Conservation (phyloP, 2,888 invertebrate genomes). For the Melanostoma scalare region DNA sequence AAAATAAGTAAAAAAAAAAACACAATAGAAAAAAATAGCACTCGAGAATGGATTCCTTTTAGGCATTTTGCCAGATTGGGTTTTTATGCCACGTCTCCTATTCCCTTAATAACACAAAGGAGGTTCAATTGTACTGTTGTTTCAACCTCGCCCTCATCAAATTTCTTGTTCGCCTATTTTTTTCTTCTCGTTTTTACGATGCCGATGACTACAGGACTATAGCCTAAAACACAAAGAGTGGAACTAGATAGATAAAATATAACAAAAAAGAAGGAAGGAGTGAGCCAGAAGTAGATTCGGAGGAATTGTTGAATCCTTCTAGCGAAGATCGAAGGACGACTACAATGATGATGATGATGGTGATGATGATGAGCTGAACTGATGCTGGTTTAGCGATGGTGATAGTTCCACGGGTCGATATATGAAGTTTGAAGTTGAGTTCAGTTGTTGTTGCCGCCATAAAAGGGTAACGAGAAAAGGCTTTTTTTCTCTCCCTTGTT, state of each 20-base stretch:
- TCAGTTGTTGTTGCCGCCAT: conserved; percentile 52
- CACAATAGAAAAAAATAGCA: conserved; percentile 25
- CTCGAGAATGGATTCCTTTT: conserved; percentile 67
- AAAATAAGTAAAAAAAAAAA: conserved; percentile 7
- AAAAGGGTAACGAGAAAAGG: conserved; percentile 66
- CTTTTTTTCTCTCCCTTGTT: conserved; percentile 10
- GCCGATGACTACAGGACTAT: conserved; percentile 28
- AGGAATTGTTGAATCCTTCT: conserved; percentile 65
- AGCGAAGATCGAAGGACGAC: conserved; percentile 64
- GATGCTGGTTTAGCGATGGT: conserved; percentile 37
- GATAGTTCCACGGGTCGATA: conserved; percentile 59
- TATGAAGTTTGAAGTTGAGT: conserved; percentile 63
- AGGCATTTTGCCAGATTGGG: conserved; percentile 73
- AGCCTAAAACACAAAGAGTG: conserved; percentile 39
- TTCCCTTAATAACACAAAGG: conserved; percentile 73
- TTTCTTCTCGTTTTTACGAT: conserved; percentile 51
- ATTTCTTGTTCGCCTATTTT: conserved; percentile 32
- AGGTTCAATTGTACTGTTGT: conserved; percentile 73
- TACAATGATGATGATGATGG: conserved; percentile 45
- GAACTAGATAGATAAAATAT: conserved; percentile 6
- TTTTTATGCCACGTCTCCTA: conserved; percentile 72
- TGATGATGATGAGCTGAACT: conserved; percentile 23
- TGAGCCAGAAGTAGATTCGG: conserved; percentile 15
- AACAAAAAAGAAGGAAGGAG: conserved; percentile 5
- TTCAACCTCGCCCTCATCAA: conserved; percentile 64